These are phyloP conservation scores for Serrognathus titanus DNA, from an alignment of 2,888 invertebrate genomes.

Conservation along the genomic window DNA sequence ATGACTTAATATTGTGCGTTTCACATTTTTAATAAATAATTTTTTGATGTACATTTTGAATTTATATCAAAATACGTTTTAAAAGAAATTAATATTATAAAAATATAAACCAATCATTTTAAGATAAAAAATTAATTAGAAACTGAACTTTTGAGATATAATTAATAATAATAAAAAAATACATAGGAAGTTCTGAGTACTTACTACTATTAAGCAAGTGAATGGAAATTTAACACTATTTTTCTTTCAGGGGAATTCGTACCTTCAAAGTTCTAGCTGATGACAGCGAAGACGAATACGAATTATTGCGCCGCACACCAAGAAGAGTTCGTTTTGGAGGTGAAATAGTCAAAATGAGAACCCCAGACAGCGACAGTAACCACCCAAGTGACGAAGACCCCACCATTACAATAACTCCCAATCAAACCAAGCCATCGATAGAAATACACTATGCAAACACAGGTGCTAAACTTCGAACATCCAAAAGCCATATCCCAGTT, in stretches of 20 bases:
- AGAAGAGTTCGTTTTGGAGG: constrained; percentile 82
- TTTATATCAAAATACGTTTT: too few relatives aligned
- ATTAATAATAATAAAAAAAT: too few relatives aligned
- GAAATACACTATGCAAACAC: constrained; percentile 33
- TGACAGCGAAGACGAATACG: constrained; percentile 54
- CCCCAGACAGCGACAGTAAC: constrained; percentile 77
- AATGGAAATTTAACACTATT: not conserved
- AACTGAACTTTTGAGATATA: too few relatives aligned
- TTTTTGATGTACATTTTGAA: too few relatives aligned
- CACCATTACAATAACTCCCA: constrained; percentile 28
- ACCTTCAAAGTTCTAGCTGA: constrained; percentile 58
- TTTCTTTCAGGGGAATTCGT: constrained; percentile 15
- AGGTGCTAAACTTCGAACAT: constrained; percentile 27
- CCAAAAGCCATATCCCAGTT: constrained; percentile 50
- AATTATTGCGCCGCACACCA: constrained; percentile 53
- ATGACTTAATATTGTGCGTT: too few relatives aligned
- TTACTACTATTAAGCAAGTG: too few relatives aligned
- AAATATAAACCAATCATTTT: too few relatives aligned
- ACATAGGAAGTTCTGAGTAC: too few relatives aligned
- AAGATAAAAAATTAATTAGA: too few relatives aligned
- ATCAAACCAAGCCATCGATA: constrained; percentile 20
- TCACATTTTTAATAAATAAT: too few relatives aligned
- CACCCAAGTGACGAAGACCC: constrained; percentile 55
- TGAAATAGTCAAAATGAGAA: constrained; percentile 80
- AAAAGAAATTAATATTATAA: too few relatives aligned